A percentile compares a stretch with the other conserved stretches of the same genome.
Conservation (phyloP, 2,888 invertebrate genomes). For the Cerastis leucographa region DNA sequence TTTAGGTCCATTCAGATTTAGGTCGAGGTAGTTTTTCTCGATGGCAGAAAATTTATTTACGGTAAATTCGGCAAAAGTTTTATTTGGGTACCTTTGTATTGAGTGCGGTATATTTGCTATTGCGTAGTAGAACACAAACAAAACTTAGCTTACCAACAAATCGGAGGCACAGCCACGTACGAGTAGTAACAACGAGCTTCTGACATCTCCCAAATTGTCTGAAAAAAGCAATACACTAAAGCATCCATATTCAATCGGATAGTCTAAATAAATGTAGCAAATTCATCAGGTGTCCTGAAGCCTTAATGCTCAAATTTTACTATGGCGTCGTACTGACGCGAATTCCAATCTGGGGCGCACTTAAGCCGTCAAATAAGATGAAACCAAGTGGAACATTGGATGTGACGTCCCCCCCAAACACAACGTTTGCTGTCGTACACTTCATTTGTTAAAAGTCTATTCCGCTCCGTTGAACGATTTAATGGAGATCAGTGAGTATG, state of each 20-base stretch:
- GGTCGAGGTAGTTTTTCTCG: conserved; percentile 9
- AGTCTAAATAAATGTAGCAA: conserved; percentile 58
- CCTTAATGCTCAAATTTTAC: conserved; percentile 51
- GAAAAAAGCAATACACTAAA: conserved; percentile 29
- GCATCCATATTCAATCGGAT: conserved; percentile 40
- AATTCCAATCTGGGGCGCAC: conserved; percentile 78
- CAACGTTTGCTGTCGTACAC: conserved; percentile 70
- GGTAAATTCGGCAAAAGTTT: neutral
- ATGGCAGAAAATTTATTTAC: neutral
- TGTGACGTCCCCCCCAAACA: conserved; percentile 75
- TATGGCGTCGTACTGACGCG: conserved; percentile 73
- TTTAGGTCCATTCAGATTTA: conserved; percentile 20
- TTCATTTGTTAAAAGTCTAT: conserved; percentile 78
- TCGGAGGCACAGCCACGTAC: neutral
- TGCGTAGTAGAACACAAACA: neutral
- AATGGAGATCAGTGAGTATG: conserved; percentile 70
- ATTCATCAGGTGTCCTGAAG: conserved; percentile 64
- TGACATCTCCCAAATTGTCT: conserved; percentile 28
- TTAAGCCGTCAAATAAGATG: conserved; percentile 84
- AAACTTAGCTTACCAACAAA: neutral
- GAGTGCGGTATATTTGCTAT: neutral
- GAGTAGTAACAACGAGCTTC: neutral
- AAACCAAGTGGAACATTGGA: conserved; percentile 80
- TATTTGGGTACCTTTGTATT: neutral
- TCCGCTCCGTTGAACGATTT: conserved; percentile 69